Conservation (phyloP, 2,888 invertebrate species). For the Branchellion lobata region DNA sequence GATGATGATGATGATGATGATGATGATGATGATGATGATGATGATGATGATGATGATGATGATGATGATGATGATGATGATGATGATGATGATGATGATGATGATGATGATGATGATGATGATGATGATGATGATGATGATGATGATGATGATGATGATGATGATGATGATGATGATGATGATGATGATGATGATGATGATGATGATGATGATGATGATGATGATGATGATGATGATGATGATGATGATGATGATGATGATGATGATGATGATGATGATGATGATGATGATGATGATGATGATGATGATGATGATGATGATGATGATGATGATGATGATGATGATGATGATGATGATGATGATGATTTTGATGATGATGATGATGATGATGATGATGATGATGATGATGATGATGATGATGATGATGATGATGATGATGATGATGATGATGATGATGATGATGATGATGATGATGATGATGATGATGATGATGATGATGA, state of each 20-base stretch:
- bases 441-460: conserved; percentile 31
- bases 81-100: conserved; percentile 17
- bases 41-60: conserved; percentile 13
- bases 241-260: conserved; percentile 17
- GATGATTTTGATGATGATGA: conserved; percentile 33
- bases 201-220: conserved; percentile 11
- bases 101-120: conserved; percentile 26
- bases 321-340: conserved; percentile 20
- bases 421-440: conserved; percentile 40
- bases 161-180: conserved; percentile 16
- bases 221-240: conserved; percentile 12
- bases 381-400: conserved; percentile 41
- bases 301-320: conserved; percentile 12
- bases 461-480: conserved; percentile 6
- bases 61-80: conserved; percentile 7
- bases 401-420: conserved; percentile 45
- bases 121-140: conserved; percentile 14
- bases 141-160: conserved; percentile 7
- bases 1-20: conserved; percentile 14
- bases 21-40: conserved; percentile 26
- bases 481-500: conserved; percentile 14
- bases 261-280: conserved; percentile 24
- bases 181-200: conserved; percentile 26
- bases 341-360: conserved; percentile 33
- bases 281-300: conserved; percentile 8